These are phyloP conservation scores for Eurytoma adleriae DNA, from an alignment of 2,888 invertebrate species.

Conservation along the genomic window DNA sequence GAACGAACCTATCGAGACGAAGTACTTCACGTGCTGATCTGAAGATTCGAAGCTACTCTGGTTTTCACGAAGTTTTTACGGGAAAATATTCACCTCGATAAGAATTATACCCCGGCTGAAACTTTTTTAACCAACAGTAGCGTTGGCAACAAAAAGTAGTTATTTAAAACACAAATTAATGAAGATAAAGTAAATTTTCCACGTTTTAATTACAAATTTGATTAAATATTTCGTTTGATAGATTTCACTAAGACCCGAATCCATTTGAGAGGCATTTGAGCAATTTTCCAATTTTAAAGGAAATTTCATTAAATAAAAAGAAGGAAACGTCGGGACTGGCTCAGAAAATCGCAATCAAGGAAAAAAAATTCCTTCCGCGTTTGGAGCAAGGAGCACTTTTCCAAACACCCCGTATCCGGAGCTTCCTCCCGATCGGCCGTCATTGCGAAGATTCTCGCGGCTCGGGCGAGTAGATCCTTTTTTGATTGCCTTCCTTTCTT, in stretches of 20 bases:
- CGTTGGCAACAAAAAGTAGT: too few species aligned
- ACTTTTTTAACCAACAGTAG: neutral
- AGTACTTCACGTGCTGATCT: constrained; percentile 58
- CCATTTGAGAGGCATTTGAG: too few species aligned
- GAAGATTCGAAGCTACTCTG: constrained; percentile 56
- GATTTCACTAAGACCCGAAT: too few species aligned
- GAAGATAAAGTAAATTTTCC: too few species aligned
- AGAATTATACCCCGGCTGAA: constrained; percentile 30
- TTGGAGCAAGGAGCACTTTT: constrained; percentile 32
- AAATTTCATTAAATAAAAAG: too few species aligned
- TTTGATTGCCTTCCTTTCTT: constrained; percentile 64
- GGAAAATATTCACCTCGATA: constrained; percentile 57
- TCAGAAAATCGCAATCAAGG: constrained; percentile 16
- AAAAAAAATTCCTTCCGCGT: constrained; percentile 10
- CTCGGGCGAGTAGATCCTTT: constrained; percentile 62
- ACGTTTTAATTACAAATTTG: too few species aligned
- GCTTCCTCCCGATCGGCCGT: constrained; percentile 3
- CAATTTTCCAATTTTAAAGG: too few species aligned
- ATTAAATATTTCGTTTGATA: too few species aligned
- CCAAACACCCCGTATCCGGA: constrained; percentile 8
- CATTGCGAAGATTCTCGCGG: constrained; percentile 32
- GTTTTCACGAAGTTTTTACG: constrained; percentile 56
- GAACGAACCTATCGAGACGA: constrained; percentile 62
- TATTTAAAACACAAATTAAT: too few species aligned
- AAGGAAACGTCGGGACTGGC: neutral